Percentiles rank a stretch among this genome's conserved stretches.
Evolutionary conservation across 1,140 invertebrate species (phyloP).

Genomic region (Bradynema listronoti): DNA sequence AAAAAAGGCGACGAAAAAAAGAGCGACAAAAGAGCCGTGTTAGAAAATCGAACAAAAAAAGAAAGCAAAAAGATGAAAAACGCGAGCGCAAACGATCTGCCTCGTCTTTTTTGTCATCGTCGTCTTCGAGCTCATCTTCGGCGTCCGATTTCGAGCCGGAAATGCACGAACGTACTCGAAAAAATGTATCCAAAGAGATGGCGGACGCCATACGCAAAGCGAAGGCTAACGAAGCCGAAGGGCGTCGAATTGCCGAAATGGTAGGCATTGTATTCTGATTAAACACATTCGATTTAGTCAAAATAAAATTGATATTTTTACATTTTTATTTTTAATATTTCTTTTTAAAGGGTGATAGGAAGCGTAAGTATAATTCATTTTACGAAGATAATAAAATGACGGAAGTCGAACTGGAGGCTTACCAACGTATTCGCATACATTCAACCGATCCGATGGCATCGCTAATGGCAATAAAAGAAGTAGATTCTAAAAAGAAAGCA

Average conservation of each 20-base stretch:
- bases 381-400: conserved; percentile 4
- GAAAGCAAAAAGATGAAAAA: neutral
- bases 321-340: conserved; percentile 3
- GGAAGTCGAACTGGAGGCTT: conserved; percentile 25
- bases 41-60: too few relatives aligned
- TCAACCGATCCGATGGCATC: conserved; percentile 26
- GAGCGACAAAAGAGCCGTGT: conserved; percentile 24
- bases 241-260: conserved; percentile 11
- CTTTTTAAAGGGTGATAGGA: conserved; percentile 22
- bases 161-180: neutral
- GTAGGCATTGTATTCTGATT: neutral
- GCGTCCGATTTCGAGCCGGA: conserved; percentile 3
- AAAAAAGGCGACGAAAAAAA: conserved; percentile 33
- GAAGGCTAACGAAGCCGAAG: conserved; percentile 2
- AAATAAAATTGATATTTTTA: neutral
- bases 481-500: too few relatives aligned
- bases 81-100: neutral
- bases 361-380: conserved; percentile 23
- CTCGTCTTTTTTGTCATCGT: conserved; percentile 3
- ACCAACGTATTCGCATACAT: conserved; percentile 26
- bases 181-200: conserved; percentile 19
- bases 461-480: conserved; percentile 20
- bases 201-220: conserved; percentile 16
- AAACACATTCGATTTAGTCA: neutral
- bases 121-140: neutral